These are phyloP conservation scores for Polypedilum pembai DNA, from an alignment of 1,140 invertebrate genomes.

Conservation along the genomic window DNA sequence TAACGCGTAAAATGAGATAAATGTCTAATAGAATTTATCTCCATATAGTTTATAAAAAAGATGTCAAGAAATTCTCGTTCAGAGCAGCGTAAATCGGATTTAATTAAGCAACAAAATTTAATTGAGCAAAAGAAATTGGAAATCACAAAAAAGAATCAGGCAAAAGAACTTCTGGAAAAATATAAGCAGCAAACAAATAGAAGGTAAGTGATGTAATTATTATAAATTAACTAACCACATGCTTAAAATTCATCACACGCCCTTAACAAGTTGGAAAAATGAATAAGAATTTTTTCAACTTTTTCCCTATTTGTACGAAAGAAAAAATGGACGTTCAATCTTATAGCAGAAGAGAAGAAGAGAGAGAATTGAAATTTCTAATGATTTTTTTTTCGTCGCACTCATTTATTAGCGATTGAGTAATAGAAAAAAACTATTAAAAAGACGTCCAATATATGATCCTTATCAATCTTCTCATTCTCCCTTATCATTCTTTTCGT, in stretches of 20 bases:
- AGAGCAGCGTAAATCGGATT: neutral
- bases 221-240: too few relatives aligned
- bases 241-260: too few relatives aligned
- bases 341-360: neutral
- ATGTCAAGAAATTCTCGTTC: neutral
- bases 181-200: neutral
- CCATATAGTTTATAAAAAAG: neutral
- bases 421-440: neutral
- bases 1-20: too few relatives aligned
- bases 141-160: conserved; percentile 17
- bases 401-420: neutral
- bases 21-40: neutral
- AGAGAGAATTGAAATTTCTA: neutral
- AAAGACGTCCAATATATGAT: neutral
- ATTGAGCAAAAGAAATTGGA: neutral
- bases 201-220: neutral
- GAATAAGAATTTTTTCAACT: neutral
- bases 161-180: neutral
- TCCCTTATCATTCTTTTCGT: neutral
- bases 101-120: conserved; percentile 11
- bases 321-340: conserved; percentile 2
- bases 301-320: neutral
- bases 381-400: conserved; percentile 6
- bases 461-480: neutral
- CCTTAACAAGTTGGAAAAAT: neutral